A percentile compares a stretch with the other conserved stretches of the same genome.
phyloP scores from a whole-genome alignment of 2,113 vertebrate genomes.

The Myiopsitta monachus region DNA sequence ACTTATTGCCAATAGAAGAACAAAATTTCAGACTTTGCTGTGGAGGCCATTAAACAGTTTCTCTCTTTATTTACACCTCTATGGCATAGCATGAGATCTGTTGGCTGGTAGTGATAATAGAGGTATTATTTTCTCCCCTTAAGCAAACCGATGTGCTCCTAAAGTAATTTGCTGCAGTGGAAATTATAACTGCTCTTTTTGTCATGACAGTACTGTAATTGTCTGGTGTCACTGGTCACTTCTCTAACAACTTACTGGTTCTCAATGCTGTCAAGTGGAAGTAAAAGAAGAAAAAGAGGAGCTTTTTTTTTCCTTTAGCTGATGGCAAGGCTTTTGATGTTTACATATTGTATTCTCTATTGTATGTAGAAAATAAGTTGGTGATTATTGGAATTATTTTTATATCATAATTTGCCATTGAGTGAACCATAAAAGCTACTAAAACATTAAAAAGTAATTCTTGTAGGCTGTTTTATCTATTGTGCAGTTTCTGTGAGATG shows the following conservation, averaged over 20 bases:
- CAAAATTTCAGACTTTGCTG: not conserved
- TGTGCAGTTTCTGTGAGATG: conserved; percentile 9
- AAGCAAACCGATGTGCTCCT: conserved; percentile 42
- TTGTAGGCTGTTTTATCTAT: conserved; percentile 26
- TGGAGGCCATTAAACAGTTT: not conserved
- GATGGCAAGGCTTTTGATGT: not conserved
- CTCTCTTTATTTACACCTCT: not conserved
- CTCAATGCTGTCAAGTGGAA: conserved; percentile 34
- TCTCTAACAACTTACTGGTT: conserved; percentile 44
- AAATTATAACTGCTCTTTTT: conserved; percentile 66
- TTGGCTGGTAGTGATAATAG: not conserved
- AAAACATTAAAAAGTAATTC: conserved; percentile 40
- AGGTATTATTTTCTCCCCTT: conserved; percentile 4
- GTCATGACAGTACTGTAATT: conserved; percentile 68
- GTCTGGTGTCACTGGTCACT: conserved; percentile 64
- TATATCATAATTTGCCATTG: conserved; percentile 39
- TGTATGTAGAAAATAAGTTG: conserved; percentile 33
- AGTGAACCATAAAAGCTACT: conserved; percentile 26
- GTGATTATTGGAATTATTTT: conserved; percentile 55
- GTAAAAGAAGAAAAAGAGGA: not conserved
- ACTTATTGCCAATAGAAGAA: not conserved
- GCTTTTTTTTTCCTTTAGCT: conserved; percentile 9
- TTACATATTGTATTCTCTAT: not conserved
- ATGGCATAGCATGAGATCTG: not conserved
- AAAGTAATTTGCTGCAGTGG: conserved; percentile 48